phyloP scores from a whole-genome alignment of 2,888 invertebrate genomes.

The Leptinotarsa juncta region DNA sequence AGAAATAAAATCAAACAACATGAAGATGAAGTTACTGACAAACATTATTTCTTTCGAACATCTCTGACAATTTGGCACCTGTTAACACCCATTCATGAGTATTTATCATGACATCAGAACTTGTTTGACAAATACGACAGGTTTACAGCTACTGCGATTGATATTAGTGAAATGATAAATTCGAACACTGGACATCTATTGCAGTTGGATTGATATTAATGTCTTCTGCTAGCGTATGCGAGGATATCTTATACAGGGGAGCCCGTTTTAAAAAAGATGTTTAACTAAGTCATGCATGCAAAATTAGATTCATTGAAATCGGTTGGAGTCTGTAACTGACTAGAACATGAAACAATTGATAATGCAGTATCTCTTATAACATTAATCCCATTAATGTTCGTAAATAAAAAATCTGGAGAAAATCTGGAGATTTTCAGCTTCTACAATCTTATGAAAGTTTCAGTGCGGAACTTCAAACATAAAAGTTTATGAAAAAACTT shows the following conservation, averaged over 20 bases:
- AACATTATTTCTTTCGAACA: neutral
- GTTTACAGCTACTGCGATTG: slow-evolving; percentile 26
- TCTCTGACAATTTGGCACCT: neutral
- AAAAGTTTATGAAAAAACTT: too few species aligned
- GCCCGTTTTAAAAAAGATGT: neutral
- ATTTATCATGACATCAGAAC: slow-evolving; percentile 15
- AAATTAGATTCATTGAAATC: too few species aligned
- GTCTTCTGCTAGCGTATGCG: neutral
- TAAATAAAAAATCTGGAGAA: too few species aligned
- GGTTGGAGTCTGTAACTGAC: too few species aligned
- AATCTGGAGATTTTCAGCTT: too few species aligned
- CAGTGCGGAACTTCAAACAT: too few species aligned
- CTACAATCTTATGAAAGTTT: too few species aligned
- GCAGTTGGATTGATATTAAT: slow-evolving; percentile 5
- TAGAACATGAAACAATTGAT: too few species aligned
- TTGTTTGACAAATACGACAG: slow-evolving; percentile 32
- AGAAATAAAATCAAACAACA: too few species aligned
- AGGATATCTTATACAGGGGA: neutral
- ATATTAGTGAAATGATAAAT: slow-evolving; percentile 15
- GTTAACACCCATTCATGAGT: slow-evolving; percentile 1
- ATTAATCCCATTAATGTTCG: too few species aligned
- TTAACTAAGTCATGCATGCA: too few species aligned
- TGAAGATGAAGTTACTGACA: neutral
- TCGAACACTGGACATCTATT: slow-evolving; percentile 1
- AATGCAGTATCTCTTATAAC: too few species aligned